These are phyloP conservation scores for Otocyon megalotis DNA, from an alignment of 2,113 vertebrate genomes.

Conservation along the genomic window DNA sequence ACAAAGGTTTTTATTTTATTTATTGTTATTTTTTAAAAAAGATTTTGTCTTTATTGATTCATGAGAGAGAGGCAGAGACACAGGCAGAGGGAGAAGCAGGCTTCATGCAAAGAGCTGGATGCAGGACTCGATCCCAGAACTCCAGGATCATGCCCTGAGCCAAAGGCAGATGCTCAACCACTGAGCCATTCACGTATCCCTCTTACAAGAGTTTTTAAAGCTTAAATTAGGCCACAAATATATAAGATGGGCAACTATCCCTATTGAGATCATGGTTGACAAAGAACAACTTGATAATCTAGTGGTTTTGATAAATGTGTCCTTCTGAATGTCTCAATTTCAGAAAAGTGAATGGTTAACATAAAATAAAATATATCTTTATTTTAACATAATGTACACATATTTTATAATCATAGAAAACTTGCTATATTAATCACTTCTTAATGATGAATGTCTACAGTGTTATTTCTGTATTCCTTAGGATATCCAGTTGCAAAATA, in stretches of 20 bases:
- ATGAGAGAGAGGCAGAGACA: no score
- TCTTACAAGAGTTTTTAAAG: background rate
- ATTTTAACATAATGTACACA: background rate
- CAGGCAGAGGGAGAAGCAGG: no score
- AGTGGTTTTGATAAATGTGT: background rate
- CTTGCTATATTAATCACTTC: background rate
- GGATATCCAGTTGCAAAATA: background rate
- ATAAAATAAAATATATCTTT: background rate
- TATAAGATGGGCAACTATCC: background rate
- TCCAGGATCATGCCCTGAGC: no score
- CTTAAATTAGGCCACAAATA: background rate
- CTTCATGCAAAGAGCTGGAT: no score
- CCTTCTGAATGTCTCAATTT: background rate
- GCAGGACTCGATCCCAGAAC: no score
- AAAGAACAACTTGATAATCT: background rate
- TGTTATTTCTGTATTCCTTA: background rate
- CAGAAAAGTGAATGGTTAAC: background rate
- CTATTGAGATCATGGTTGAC: background rate
- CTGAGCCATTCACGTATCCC: no score
- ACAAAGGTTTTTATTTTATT: background rate
- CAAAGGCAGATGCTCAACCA: no score
- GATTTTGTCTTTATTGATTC: no score
- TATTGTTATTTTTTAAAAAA: no score
- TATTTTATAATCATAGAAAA: background rate
- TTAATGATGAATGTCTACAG: background rate